Evolutionary conservation across 2,113 vertebrate species (phyloP).

Genomic region (Syrrhaptes paradoxus): DNA sequence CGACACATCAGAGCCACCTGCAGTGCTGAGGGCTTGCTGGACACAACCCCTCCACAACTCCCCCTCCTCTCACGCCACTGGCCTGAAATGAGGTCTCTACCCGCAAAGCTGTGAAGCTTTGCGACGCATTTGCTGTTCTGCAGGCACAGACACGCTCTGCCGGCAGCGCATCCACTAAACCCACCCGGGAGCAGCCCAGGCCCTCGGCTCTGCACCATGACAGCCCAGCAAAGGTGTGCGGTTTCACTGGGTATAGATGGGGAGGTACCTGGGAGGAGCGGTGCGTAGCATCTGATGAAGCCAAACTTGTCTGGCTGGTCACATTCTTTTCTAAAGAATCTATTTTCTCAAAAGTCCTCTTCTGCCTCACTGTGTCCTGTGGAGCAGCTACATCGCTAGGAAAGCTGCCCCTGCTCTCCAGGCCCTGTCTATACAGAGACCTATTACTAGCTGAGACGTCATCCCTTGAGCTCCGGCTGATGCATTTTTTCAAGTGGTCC

Average conservation of each 20-base stretch:
- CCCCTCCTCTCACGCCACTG: neutral
- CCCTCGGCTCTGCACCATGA: accelerated
- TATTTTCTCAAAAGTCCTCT: slow-evolving; percentile 90
- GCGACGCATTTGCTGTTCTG: neutral
- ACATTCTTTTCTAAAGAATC: slow-evolving; percentile 87
- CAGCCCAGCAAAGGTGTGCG: accelerated
- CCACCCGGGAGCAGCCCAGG: neutral
- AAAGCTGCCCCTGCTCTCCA: slow-evolving; percentile 39
- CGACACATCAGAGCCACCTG: neutral
- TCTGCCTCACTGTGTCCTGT: slow-evolving; percentile 82
- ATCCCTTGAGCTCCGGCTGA: slow-evolving; percentile 75
- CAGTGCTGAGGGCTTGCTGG: neutral
- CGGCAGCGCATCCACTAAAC: neutral
- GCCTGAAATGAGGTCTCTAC: neutral
- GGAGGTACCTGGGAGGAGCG: slow-evolving; percentile 81
- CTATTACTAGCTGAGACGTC: slow-evolving; percentile 71
- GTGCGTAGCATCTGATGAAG: slow-evolving; percentile 73
- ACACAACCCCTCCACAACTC: neutral
- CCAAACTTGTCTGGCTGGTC: slow-evolving; percentile 79
- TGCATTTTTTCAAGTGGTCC: slow-evolving; percentile 76
- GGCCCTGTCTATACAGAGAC: slow-evolving; percentile 73
- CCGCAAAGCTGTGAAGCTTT: neutral
- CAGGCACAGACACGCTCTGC: neutral
- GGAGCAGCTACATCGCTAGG: slow-evolving; percentile 29
- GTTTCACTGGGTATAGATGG: accelerated